Evolutionary conservation across 1,140 invertebrate species (phyloP).

Genomic region (Drosophila melanica): DNA sequence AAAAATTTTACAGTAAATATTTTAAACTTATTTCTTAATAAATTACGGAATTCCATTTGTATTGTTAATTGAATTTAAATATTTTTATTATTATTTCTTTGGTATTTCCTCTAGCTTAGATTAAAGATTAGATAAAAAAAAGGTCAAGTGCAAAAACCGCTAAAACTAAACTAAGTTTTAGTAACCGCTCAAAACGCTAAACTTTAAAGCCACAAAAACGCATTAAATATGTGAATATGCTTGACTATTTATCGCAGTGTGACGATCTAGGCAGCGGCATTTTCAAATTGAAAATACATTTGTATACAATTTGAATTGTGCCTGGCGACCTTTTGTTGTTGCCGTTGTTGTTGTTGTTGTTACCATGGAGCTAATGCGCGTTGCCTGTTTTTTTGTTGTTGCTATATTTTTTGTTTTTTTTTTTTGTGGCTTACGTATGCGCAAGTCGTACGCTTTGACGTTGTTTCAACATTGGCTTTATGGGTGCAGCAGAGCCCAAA

Average conservation of each 20-base stretch:
- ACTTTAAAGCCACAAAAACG: conserved; percentile 36
- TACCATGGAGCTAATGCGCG: conserved; percentile 40
- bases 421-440: conserved; percentile 41
- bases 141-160: conserved; percentile 33
- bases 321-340: conserved; percentile 39
- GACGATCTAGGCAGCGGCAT: conserved; percentile 29
- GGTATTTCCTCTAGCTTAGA: conserved; percentile 7
- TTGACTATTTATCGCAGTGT: conserved; percentile 51
- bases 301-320: conserved; percentile 57
- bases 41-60: too few relatives aligned
- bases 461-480: conserved; percentile 49
- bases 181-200: conserved; percentile 4
- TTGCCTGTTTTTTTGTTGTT: conserved; percentile 25
- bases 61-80: too few relatives aligned
- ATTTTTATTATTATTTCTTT: neutral
- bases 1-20: too few relatives aligned
- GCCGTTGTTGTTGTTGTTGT: conserved; percentile 26
- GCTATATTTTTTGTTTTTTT: conserved; percentile 10
- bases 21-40: too few relatives aligned
- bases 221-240: conserved; percentile 31
- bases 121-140: conserved; percentile 14
- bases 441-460: conserved; percentile 33
- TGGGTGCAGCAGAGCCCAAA: conserved; percentile 47
- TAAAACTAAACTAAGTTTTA: neutral
- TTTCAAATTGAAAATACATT: conserved; percentile 62